Percentiles rank a stretch among this genome's conserved stretches.
Conservation (phyloP, 2,888 invertebrate genomes). For the Sialis lutaria region DNA sequence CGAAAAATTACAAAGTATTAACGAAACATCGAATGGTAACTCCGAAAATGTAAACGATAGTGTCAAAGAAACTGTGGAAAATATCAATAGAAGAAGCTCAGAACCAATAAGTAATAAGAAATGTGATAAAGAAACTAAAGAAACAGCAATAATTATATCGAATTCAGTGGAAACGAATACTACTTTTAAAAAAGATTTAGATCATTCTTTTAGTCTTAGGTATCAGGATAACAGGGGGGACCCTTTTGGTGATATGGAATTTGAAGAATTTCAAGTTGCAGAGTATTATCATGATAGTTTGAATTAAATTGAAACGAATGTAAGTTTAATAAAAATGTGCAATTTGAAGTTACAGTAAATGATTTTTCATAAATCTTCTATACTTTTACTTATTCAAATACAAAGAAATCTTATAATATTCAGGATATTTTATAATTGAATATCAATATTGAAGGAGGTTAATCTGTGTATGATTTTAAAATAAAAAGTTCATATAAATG, state of each 20-base stretch:
- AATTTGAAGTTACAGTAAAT: too few relatives aligned
- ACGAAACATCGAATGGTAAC: not conserved
- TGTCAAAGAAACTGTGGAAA: not conserved
- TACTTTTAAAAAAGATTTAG: not conserved
- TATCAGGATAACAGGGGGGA: not conserved
- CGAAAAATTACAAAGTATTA: not conserved
- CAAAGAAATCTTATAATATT: too few relatives aligned
- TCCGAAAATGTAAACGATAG: not conserved
- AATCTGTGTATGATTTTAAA: too few relatives aligned
- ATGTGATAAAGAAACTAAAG: too few relatives aligned
- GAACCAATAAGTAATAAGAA: not conserved
- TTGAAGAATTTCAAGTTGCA: slow-evolving; percentile 5
- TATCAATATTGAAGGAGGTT: too few relatives aligned
- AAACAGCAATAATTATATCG: not conserved
- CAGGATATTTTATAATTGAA: too few relatives aligned
- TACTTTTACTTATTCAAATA: too few relatives aligned
- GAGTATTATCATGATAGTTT: slow-evolving; percentile 1
- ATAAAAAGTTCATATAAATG: too few relatives aligned
- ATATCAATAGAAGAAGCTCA: not conserved
- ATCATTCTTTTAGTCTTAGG: not conserved
- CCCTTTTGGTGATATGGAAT: slow-evolving; percentile 3
- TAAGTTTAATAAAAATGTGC: too few relatives aligned
- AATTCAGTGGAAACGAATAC: not conserved
- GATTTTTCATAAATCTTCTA: too few relatives aligned
- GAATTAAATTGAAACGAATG: not conserved